phyloP scores from a whole-genome alignment of 2,797 vertebrate species.

The Erethizon dorsatum region DNA sequence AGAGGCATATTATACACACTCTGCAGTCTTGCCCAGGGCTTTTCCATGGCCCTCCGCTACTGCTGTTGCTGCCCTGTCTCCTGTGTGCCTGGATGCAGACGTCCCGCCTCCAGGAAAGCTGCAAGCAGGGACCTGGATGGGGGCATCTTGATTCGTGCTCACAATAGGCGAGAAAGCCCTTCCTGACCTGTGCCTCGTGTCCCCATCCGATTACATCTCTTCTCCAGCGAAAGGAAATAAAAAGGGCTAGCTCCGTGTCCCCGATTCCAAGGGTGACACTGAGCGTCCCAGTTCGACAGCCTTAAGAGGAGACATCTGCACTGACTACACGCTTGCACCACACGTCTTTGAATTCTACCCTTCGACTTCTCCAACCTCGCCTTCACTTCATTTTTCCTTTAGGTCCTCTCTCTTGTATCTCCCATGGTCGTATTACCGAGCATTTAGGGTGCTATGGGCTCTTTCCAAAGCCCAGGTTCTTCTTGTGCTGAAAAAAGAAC shows the following conservation, averaged over 20 bases:
- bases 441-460: too few species aligned
- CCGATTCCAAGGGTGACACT: neutral
- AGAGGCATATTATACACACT: neutral
- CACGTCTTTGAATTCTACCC: neutral
- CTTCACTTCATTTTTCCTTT: neutral
- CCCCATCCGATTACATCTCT: neutral
- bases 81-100: neutral
- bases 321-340: fast-evolving
- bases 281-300: neutral
- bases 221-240: neutral
- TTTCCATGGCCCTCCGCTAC: neutral
- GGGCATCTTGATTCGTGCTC: neutral
- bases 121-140: neutral
- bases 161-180: neutral
- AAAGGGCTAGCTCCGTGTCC: neutral
- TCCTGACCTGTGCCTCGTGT: neutral
- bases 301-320: neutral
- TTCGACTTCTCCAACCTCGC: neutral
- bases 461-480: too few species aligned
- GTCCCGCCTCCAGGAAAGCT: neutral
- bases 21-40: neutral
- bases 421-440: neutral
- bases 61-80: neutral
- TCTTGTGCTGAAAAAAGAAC: too few species aligned
- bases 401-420: neutral